Conservation (phyloP, 2,888 invertebrate species). For the Calameuta idolon region DNA sequence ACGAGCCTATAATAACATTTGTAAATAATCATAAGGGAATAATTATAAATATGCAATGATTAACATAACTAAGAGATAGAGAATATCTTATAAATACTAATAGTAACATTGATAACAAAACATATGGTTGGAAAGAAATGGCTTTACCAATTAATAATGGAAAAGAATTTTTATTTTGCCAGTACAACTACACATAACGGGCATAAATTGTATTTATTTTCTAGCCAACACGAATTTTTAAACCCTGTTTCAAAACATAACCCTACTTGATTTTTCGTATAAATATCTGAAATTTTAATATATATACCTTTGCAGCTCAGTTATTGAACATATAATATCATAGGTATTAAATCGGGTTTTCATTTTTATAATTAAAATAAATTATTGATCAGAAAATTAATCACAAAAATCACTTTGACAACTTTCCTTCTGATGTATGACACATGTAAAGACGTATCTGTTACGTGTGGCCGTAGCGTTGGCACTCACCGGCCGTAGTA, state of each 20-base stretch:
- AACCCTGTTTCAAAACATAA: not conserved
- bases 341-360: constrained; percentile 93
- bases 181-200: no score
- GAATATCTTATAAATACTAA: constrained; percentile 23
- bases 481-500: no score
- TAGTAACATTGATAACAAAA: constrained; percentile 28
- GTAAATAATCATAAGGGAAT: constrained; percentile 36
- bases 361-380: constrained; percentile 71
- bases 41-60: not conserved
- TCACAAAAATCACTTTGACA: not conserved
- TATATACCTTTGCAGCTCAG: constrained; percentile 87
- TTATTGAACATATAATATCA: constrained; percentile 90
- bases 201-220: no score
- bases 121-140: no score
- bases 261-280: not conserved
- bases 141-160: no score
- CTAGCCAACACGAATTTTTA: not conserved
- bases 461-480: no score
- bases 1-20: constrained; percentile 72
- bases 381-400: constrained; percentile 2
- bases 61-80: not conserved
- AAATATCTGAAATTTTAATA: no score
- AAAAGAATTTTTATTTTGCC: no score
- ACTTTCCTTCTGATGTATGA: not conserved
- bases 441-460: constrained; percentile 5